Percentiles rank a stretch among this genome's conserved stretches.
Evolutionary conservation across 2,888 invertebrate species (phyloP).

Genomic region (Drosophila anomelani): DNA sequence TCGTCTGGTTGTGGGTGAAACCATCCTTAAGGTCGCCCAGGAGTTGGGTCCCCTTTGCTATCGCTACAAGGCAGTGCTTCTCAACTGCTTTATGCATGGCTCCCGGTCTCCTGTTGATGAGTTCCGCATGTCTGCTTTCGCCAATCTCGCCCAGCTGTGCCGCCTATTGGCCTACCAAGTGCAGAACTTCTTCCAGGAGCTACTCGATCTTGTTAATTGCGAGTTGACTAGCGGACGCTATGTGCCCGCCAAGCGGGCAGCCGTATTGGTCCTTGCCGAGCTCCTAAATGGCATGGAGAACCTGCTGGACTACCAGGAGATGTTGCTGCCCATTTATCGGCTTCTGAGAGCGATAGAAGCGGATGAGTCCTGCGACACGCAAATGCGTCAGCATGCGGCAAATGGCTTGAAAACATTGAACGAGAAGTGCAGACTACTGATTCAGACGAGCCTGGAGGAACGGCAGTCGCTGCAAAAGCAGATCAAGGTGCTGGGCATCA

Average conservation of each 20-base stretch:
- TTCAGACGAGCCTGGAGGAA: slow-evolving; percentile 66
- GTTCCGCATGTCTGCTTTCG: slow-evolving; percentile 83
- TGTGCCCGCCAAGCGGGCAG: slow-evolving; percentile 83
- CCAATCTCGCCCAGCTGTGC: slow-evolving; percentile 83
- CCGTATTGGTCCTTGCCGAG: slow-evolving; percentile 82
- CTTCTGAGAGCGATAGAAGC: slow-evolving; percentile 74
- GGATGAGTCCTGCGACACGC: slow-evolving; percentile 76
- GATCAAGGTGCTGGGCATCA: slow-evolving; percentile 82
- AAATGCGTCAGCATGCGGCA: slow-evolving; percentile 82
- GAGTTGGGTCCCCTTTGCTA: slow-evolving; percentile 82
- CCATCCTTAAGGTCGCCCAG: slow-evolving; percentile 81
- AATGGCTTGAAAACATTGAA: slow-evolving; percentile 80
- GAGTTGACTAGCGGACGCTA: slow-evolving; percentile 79
- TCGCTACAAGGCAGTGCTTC: slow-evolving; percentile 80
- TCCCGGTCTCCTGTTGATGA: slow-evolving; percentile 77
- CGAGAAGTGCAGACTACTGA: slow-evolving; percentile 79
- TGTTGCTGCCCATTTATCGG: slow-evolving; percentile 83
- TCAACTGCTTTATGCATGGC: slow-evolving; percentile 83
- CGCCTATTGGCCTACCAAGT: slow-evolving; percentile 82
- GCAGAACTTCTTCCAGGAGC: slow-evolving; percentile 83
- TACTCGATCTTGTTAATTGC: slow-evolving; percentile 74
- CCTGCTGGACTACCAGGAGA: slow-evolving; percentile 82
- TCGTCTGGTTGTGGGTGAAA: slow-evolving; percentile 83
- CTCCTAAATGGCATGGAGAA: slow-evolving; percentile 83
- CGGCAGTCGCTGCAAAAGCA: slow-evolving; percentile 73